These are phyloP conservation scores for Larimichthys crocea DNA, from an alignment of 2,113 vertebrate genomes.

Conservation along the genomic window DNA sequence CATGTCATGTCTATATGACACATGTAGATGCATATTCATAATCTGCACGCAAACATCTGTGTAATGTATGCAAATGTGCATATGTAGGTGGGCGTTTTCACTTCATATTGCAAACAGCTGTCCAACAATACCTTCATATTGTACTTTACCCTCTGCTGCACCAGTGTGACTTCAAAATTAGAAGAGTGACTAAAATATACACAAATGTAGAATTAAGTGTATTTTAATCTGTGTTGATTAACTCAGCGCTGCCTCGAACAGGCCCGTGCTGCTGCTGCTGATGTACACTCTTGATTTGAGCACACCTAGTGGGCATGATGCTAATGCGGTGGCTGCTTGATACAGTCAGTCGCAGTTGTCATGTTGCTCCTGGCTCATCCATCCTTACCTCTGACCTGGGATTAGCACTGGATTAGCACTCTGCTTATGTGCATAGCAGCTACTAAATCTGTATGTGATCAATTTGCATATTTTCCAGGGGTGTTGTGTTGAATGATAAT, in stretches of 20 bases:
- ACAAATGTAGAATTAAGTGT: background rate
- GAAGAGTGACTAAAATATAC: background rate
- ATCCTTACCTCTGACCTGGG: conserved; percentile 44
- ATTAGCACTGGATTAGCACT: conserved; percentile 65
- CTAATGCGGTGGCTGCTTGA: conserved; percentile 19
- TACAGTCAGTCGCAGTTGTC: conserved; percentile 12
- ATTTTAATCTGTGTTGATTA: conserved; percentile 23
- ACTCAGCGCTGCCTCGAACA: background rate
- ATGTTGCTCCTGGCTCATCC: conserved; percentile 25
- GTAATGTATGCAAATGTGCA: conserved; percentile 56
- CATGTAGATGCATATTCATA: conserved; percentile 45
- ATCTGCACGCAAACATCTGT: conserved; percentile 53
- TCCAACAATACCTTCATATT: background rate
- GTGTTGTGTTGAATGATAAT: conserved; percentile 45
- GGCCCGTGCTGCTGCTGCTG: background rate
- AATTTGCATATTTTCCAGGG: conserved; percentile 42
- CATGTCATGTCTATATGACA: conserved; percentile 10
- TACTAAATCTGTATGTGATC: conserved; percentile 40
- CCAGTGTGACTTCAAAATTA: background rate
- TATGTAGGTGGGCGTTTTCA: conserved; percentile 20
- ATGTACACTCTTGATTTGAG: background rate
- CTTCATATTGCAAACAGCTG: conserved; percentile 14
- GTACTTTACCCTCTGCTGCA: background rate
- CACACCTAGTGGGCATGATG: background rate
- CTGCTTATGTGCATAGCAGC: conserved; percentile 23